phyloP scores from a whole-genome alignment of 2,888 invertebrate genomes.

The Nezara viridula region DNA sequence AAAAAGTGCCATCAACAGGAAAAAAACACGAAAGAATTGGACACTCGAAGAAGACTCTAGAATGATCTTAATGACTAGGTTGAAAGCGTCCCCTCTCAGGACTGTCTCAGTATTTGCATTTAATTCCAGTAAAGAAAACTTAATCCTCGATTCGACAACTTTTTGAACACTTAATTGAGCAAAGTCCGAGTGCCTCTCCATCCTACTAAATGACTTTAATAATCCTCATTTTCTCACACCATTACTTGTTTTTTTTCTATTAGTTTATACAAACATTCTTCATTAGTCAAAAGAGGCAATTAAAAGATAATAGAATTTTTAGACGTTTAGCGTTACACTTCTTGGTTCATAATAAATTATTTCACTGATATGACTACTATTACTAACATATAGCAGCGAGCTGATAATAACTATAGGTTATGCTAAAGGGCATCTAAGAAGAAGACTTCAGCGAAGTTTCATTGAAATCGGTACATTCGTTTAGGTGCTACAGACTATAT shows the following conservation, averaged over 20 bases:
- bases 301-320: too few species aligned
- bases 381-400: too few species aligned
- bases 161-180: not conserved
- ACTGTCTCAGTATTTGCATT: not conserved
- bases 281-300: not conserved
- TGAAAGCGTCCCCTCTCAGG: not conserved
- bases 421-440: too few species aligned
- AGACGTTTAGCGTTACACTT: too few species aligned
- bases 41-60: not conserved
- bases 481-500: too few species aligned
- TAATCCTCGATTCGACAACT: not conserved
- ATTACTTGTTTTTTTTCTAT: not conserved
- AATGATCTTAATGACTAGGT: not conserved
- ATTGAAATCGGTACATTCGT: too few species aligned
- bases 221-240: not conserved
- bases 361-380: too few species aligned
- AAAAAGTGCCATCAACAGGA: not conserved
- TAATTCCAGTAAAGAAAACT: not conserved
- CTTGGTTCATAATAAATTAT: too few species aligned
- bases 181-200: not conserved
- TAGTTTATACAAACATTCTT: not conserved
- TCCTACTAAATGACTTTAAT: not conserved
- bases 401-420: too few species aligned
- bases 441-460: too few species aligned
- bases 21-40: not conserved